Percentiles rank a stretch among this genome's conserved stretches.
phyloP scores from a whole-genome alignment of 1,140 invertebrate species.

The Diabrotica undecimpunctata region DNA sequence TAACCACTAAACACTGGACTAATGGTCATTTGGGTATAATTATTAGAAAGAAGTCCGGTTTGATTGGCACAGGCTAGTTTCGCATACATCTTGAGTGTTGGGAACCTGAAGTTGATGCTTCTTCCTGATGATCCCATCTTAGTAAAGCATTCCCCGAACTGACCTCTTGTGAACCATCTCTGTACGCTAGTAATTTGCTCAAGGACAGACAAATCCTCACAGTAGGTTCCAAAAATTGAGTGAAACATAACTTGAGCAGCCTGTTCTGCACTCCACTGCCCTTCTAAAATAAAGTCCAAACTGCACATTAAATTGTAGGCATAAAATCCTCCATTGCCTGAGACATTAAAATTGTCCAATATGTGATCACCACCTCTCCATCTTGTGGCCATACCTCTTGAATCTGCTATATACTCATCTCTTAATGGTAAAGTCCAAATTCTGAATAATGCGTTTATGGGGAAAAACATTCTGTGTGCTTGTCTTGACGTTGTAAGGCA shows the following conservation, averaged over 20 bases:
- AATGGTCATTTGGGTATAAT: neutral
- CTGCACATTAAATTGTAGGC: slow-evolving; percentile 8
- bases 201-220: neutral
- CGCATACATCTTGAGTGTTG: neutral
- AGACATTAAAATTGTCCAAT: slow-evolving; percentile 4
- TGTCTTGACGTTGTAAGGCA: slow-evolving; percentile 1
- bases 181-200: neutral
- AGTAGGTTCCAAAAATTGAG: neutral
- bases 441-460: no score
- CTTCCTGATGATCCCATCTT: neutral
- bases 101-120: neutral
- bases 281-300: slow-evolving; percentile 11
- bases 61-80: neutral
- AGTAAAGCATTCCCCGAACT: neutral
- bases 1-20: neutral
- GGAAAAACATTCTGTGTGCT: slow-evolving; percentile 6
- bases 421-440: no score
- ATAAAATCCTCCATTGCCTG: slow-evolving; percentile 18
- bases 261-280: neutral
- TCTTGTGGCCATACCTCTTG: neutral
- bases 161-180: no score
- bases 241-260: slow-evolving; percentile 12
- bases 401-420: neutral
- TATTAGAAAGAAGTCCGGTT: neutral
- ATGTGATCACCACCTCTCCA: neutral